Evolutionary conservation across 2,113 vertebrate genomes (phyloP), one percentile per base, ranked within the genome.

Genomic region (Taurulus bubalis): DNA sequence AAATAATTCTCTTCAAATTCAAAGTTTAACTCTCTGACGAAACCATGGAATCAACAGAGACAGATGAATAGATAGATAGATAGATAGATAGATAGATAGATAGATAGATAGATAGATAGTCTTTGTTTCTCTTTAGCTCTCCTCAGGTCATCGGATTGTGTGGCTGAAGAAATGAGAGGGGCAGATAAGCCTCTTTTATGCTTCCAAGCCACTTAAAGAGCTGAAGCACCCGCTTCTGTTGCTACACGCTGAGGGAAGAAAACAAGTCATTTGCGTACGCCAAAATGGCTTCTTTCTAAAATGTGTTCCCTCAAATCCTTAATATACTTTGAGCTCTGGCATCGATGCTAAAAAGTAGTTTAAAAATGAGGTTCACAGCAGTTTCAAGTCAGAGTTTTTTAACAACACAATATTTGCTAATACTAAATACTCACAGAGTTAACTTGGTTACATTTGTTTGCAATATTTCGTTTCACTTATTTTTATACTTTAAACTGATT

Each of bases 111-210:
- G 30, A 84, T 69, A 59, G 51, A 66, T 49, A 55, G 62, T 78
- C 79, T 89, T 85, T 90, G 82, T 82, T 84, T 89, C 79, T 89
- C 64, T 75, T 82, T 34, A 85, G 87, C 77, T 87, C 71, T 88
- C 73, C 75, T 83, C 77, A 84, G 84, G 86, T 80, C 85, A 90
- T 84, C 86, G 88, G 89, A 91, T 89, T 93, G 70, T 88, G 87
- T 84, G 79, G 75, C 71, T 87, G 59, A 87, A 92, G 88, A 92
- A 90, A 93, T 83, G 87, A 90, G 87, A 87, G 86, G 85, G 85
- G 79, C 83, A 90, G 87, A 90, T 94, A 93, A 95, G 92, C 94
- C 89, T 92, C 87, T 92, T 92, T 93, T 89, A 92, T 91, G 85
- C 88, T 85, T 91, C 86, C 89, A 91, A 91, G 87, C 91, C 90